Evolutionary conservation across 2,113 vertebrate genomes (phyloP).

Genomic region (Melanotaenia duboulayi): DNA sequence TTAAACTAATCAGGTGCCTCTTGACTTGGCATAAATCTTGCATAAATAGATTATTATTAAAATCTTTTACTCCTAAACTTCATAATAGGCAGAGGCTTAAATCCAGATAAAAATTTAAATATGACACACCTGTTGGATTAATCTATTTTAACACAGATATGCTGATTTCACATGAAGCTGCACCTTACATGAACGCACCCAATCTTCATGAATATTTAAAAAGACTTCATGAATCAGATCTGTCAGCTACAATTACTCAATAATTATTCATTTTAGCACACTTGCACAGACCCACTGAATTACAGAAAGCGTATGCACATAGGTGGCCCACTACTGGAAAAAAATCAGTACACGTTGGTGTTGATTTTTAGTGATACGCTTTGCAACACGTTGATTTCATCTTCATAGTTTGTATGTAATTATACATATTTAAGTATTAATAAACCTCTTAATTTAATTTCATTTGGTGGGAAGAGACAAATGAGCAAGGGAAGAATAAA

Average conservation of each 20-base stretch:
- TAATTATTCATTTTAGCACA: slow-evolving; percentile 22
- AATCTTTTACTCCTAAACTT: slow-evolving; percentile 7
- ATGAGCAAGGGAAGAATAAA: not conserved
- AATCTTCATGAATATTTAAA: slow-evolving; percentile 67
- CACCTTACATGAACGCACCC: slow-evolving; percentile 44
- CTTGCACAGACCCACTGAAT: slow-evolving; percentile 5
- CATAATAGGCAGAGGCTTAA: not conserved
- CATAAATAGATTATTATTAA: slow-evolving; percentile 41
- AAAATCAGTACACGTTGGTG: not conserved
- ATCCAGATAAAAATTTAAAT: slow-evolving; percentile 8
- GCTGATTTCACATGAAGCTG: slow-evolving; percentile 22
- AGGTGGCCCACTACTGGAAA: not conserved
- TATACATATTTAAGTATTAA: not conserved
- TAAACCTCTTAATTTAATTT: not conserved
- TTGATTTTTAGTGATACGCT: not conserved
- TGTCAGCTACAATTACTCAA: slow-evolving; percentile 55
- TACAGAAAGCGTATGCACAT: not conserved
- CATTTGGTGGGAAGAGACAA: not conserved
- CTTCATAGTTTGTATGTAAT: no score
- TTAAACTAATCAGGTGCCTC: slow-evolving; percentile 15
- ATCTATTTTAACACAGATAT: not conserved
- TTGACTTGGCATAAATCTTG: slow-evolving; percentile 32
- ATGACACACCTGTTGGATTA: not conserved
- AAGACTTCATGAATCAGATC: slow-evolving; percentile 49
- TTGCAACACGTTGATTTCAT: no score